Evolutionary conservation across 1,140 invertebrate species (phyloP).

Genomic region (Cydia amplana): DNA sequence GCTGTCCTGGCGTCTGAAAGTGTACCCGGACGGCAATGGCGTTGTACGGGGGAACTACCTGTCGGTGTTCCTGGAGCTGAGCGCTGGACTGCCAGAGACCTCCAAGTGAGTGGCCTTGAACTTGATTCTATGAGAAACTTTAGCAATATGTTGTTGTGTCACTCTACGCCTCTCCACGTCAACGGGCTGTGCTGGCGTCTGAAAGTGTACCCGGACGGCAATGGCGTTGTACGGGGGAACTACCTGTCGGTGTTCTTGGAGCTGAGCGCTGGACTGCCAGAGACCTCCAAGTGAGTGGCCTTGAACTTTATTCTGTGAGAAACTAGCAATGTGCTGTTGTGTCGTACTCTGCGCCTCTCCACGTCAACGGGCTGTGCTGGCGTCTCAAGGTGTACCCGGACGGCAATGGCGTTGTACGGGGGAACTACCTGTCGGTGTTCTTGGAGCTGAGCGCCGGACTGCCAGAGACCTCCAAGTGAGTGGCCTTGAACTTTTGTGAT

Average conservation of each 20-base stretch:
- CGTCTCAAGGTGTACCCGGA: constrained; percentile 83
- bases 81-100: constrained; percentile 92
- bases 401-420: too few relatives aligned
- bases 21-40: constrained; percentile 96
- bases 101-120: constrained; percentile 88
- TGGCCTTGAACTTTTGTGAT: constrained; percentile 37
- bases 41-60: constrained; percentile 95
- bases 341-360: constrained; percentile 62
- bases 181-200: constrained; percentile 89
- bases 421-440: constrained; percentile 41
- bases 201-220: constrained; percentile 96
- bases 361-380: background rate
- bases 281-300: constrained; percentile 92
- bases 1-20: constrained; percentile 92
- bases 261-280: constrained; percentile 91
- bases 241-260: constrained; percentile 97
- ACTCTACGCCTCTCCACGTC: constrained; percentile 63
- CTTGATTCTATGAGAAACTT: too few relatives aligned
- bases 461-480: constrained; percentile 94
- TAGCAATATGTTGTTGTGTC: too few relatives aligned
- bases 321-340: too few relatives aligned
- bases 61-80: constrained; percentile 95
- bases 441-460: constrained; percentile 93
- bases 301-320: too few relatives aligned
- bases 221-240: constrained; percentile 95